These are phyloP conservation scores for Auanema freiburgensis DNA, from an alignment of 2,888 invertebrate species.

Conservation along the genomic window DNA sequence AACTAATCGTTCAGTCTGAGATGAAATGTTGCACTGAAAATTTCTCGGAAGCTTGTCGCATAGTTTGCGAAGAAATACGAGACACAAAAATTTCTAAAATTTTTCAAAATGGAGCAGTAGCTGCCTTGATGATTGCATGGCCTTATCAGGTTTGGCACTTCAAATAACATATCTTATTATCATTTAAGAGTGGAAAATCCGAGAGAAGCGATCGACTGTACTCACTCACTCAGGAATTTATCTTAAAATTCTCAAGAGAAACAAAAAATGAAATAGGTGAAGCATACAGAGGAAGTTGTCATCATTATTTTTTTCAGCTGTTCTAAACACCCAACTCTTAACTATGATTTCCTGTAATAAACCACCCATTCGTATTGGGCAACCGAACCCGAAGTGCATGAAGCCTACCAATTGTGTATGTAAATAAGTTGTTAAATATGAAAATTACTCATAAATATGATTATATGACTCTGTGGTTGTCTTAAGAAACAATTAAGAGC, in stretches of 20 bases:
- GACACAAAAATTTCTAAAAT: conserved; percentile 32
- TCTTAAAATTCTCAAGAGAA: conserved; percentile 32
- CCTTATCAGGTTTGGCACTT: conserved; percentile 22
- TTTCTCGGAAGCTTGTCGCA: conserved; percentile 26
- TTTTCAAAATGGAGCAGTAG: conserved; percentile 36
- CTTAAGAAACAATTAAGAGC: too few species aligned
- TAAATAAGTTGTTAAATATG: too few species aligned
- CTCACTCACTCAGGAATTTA: conserved; percentile 24
- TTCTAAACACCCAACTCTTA: conserved; percentile 31
- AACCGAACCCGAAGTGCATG: neutral
- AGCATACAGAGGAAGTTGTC: neutral
- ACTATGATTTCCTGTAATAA: conserved; percentile 35
- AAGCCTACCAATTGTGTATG: too few species aligned
- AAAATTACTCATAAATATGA: too few species aligned
- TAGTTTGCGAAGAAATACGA: conserved; percentile 36
- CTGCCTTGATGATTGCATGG: conserved; percentile 48
- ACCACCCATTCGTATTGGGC: conserved; percentile 28
- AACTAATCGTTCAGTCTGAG: neutral
- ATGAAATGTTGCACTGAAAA: conserved; percentile 22
- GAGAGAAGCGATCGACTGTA: conserved; percentile 30
- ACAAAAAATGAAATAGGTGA: conserved; percentile 45
- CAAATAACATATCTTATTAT: conserved; percentile 3
- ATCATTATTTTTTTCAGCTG: conserved; percentile 19
- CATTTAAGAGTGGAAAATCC: conserved; percentile 20
- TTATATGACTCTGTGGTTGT: too few species aligned